These are phyloP conservation scores for Danio kyathit DNA, from an alignment of 2,797 vertebrate species.

Conservation along the genomic window DNA sequence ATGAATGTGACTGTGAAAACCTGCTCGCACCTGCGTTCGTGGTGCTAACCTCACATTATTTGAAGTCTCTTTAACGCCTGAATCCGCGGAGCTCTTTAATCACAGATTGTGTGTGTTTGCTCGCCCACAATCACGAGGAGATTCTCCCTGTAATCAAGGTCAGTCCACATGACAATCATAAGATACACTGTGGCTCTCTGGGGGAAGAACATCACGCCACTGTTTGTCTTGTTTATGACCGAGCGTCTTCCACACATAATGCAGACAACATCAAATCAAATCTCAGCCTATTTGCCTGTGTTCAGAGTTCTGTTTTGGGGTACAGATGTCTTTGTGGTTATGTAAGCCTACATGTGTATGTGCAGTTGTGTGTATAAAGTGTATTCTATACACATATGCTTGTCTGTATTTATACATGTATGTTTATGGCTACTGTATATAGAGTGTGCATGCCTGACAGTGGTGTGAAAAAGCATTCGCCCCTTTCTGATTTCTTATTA, in stretches of 20 bases:
- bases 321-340: too few relatives aligned
- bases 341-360: too few relatives aligned
- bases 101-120: background rate
- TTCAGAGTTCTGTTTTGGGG: too few relatives aligned
- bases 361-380: too few relatives aligned
- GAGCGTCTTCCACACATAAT: background rate
- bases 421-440: too few relatives aligned
- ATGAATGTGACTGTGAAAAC: background rate
- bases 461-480: too few relatives aligned
- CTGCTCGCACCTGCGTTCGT: background rate
- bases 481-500: too few relatives aligned
- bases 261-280: background rate
- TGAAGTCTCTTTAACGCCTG: background rate
- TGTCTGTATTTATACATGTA: too few relatives aligned
- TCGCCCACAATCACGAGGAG: slow-evolving; percentile 13
- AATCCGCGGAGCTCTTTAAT: slow-evolving; percentile 11
- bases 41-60: background rate
- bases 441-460: too few relatives aligned
- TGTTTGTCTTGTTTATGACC: slow-evolving; percentile 18
- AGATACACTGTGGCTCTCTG: slow-evolving; percentile 4
- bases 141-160: slow-evolving; percentile 30
- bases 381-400: too few relatives aligned
- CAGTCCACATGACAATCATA: slow-evolving; percentile 12
- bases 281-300: background rate
- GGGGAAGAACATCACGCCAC: slow-evolving; percentile 1